Evolutionary conservation across 2,888 invertebrate genomes (phyloP), one percentile per base, ranked within the genome.

Genomic region (Zhuqinia jingwanae): DNA sequence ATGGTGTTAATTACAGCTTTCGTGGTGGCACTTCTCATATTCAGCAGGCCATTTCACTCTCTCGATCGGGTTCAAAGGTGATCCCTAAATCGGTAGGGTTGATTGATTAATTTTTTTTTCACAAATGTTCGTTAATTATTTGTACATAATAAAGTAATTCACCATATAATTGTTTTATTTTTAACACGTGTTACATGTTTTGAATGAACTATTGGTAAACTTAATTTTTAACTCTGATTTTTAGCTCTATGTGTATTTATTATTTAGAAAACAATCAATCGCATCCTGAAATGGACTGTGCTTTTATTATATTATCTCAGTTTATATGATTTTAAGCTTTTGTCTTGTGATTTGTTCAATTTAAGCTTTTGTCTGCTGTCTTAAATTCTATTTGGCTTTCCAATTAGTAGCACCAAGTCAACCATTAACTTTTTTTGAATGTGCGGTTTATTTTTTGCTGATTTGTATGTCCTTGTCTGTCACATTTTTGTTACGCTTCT

Each of bases 51-150:
- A 30, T 73, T 79, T 60, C 85, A 73, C 47, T 85, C 47, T 85
- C 85, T 45, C 78, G 85, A 73, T 47, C 79, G 78, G 73, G 85
- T 63, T 85, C 85, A 30, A 85, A 85, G 70, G 85, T 85, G 85
- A 79, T 79, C 17, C 79, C 60, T 70, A 85, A 85, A 79, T 63
- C 76, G 75, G 78, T 85, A 80, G 91, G 65, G 92, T 88, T 91
- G 25, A 22, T 73, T 73, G 22, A 6, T 36, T 36, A 36, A 73
- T 45, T 73, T 73, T 47, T 22, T 22, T 27, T 47, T 47, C 27
- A 25, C 25, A 25, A 15, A n/a, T 73, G 3, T 47, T 15, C 47
- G 36, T 65, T 25, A 36, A 8, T 42, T 65, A 20, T 65, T 17
- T 42, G 65, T 65, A 42, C n/a, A 60, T 17, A 6, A 10, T 20